A percentile compares a stretch with the other conserved stretches of the same genome.
These are phyloP conservation scores for Coilia nasus DNA, from an alignment of 2,797 vertebrate genomes.

Conservation along the genomic window DNA sequence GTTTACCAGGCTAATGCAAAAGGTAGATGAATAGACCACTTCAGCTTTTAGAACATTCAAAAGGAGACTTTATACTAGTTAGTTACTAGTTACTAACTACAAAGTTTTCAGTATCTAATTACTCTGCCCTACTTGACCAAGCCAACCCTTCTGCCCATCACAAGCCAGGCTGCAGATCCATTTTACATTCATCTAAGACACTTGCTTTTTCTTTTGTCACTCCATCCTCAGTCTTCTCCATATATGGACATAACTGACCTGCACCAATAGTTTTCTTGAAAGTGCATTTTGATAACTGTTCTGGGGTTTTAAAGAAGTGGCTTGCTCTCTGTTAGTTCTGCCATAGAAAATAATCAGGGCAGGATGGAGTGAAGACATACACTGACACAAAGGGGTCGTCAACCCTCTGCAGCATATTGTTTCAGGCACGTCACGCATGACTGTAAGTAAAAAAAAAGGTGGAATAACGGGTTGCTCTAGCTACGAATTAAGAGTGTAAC, in stretches of 20 bases:
- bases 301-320: not conserved
- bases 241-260: not conserved
- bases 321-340: not conserved
- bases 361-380: not conserved
- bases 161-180: not conserved
- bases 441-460: too few species aligned
- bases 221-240: not conserved
- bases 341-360: not conserved
- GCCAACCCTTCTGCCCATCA: not conserved
- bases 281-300: not conserved
- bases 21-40: not conserved
- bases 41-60: too few species aligned
- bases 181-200: not conserved
- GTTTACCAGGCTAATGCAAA: too few species aligned
- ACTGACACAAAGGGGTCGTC: too few species aligned
- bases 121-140: not conserved
- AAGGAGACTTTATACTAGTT: too few species aligned
- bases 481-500: not conserved
- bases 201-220: not conserved
- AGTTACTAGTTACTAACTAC: too few species aligned
- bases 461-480: too few species aligned
- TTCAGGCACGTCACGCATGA: not conserved
- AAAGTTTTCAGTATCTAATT: too few species aligned
- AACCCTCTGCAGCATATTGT: too few species aligned
- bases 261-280: not conserved